Conservation (phyloP, 2,888 invertebrate genomes). For the Gymnosoma rotundatum region DNA sequence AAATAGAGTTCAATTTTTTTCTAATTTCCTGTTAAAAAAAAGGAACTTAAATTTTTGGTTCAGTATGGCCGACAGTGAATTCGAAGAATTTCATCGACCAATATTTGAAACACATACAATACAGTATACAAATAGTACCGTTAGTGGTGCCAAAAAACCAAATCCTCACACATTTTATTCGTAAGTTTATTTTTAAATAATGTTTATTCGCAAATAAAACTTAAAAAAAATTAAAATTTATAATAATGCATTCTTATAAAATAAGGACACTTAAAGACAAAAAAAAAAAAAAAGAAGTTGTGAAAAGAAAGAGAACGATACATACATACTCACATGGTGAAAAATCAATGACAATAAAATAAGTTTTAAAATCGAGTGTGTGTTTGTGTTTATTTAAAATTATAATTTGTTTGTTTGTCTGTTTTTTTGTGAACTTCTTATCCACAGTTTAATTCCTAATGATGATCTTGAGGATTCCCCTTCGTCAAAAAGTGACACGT, state of each 20-base stretch:
- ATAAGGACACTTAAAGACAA: constrained; percentile 42
- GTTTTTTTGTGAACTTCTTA: neutral
- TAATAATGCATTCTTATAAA: neutral
- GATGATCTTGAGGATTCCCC: constrained; percentile 90
- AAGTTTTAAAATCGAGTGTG: constrained; percentile 33
- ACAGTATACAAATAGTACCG: constrained; percentile 80
- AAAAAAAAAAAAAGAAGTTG: neutral
- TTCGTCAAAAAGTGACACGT: constrained; percentile 89
- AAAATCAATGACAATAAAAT: constrained; percentile 64
- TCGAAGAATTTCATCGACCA: constrained; percentile 93
- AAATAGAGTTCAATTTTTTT: constrained; percentile 1
- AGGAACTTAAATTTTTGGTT: constrained; percentile 7
- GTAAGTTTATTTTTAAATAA: constrained; percentile 85
- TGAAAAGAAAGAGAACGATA: neutral
- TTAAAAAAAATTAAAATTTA: neutral
- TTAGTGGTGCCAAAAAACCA: constrained; percentile 73
- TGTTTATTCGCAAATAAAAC: neutral
- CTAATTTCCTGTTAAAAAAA: neutral
- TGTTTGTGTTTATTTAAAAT: neutral
- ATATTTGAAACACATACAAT: constrained; percentile 86
- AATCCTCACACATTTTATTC: constrained; percentile 92
- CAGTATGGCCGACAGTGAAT: constrained; percentile 94
- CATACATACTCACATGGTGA: constrained; percentile 31
- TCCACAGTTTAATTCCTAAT: constrained; percentile 90
- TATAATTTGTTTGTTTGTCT: constrained; percentile 13